Evolutionary conservation across 2,888 invertebrate genomes (phyloP).

Genomic region (Clostera curtula): DNA sequence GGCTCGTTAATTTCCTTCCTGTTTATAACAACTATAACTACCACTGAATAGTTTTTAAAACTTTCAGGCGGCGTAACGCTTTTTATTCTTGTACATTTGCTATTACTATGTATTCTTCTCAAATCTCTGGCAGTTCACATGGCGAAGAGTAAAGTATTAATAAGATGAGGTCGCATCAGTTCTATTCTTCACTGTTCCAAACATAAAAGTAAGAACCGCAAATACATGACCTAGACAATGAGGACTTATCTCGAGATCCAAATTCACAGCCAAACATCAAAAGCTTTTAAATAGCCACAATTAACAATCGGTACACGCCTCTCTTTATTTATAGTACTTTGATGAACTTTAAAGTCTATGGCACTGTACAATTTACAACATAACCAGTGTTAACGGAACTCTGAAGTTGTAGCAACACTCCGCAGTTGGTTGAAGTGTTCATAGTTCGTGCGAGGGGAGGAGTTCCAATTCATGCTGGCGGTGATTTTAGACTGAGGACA

Average conservation of each 20-base stretch:
- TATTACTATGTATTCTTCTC: too few species aligned
- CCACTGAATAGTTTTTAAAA: too few species aligned
- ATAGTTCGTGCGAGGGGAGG: conserved; percentile 6
- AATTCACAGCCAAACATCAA: conserved; percentile 11
- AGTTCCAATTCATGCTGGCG: conserved; percentile 31
- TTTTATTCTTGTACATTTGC: too few species aligned
- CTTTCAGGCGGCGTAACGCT: too few species aligned
- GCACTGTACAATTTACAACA: conserved; percentile 42
- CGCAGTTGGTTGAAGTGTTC: conserved; percentile 4
- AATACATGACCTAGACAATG: conserved; percentile 6
- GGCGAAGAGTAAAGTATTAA: too few species aligned
- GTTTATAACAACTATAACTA: too few species aligned
- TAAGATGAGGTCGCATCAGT: too few species aligned
- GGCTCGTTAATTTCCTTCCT: too few species aligned
- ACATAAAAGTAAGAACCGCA: too few species aligned
- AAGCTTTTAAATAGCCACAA: conserved; percentile 22
- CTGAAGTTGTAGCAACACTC: conserved; percentile 6
- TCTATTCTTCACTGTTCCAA: too few species aligned
- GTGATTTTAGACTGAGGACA: conserved; percentile 44
- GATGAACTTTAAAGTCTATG: conserved; percentile 54
- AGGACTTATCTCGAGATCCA: conserved; percentile 20
- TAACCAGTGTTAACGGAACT: conserved; percentile 28
- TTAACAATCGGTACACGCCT: conserved; percentile 25
- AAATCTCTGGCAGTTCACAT: too few species aligned
- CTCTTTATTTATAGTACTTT: conserved; percentile 53